A percentile compares a stretch with the other conserved stretches of the same genome.
These are phyloP conservation scores for Heliconius erato DNA, from an alignment of 2,888 invertebrate species.

Conservation along the genomic window DNA sequence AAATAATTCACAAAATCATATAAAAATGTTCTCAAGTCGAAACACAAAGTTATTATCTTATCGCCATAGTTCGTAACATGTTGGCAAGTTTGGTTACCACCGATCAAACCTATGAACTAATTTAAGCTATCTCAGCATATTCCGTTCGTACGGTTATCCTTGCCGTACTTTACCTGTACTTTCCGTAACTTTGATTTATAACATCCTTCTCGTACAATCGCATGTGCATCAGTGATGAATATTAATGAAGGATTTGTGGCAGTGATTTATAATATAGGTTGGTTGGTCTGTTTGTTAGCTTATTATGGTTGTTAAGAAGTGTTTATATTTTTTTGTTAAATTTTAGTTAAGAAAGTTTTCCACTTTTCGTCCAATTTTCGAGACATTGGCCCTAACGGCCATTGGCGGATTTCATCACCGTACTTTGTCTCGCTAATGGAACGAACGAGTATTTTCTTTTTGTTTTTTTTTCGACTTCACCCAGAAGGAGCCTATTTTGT, in stretches of 20 bases:
- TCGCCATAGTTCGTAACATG: constrained; percentile 59
- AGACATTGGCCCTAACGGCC: no score
- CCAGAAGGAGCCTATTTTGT: no score
- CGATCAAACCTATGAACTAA: constrained; percentile 63
- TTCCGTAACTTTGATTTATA: constrained; percentile 45
- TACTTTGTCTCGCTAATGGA: no score
- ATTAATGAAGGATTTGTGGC: constrained; percentile 40
- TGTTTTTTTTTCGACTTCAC: no score
- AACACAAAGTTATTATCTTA: constrained; percentile 46
- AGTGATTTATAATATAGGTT: constrained; percentile 25
- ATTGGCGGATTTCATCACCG: no score
- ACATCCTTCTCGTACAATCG: constrained; percentile 36
- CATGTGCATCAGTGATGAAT: constrained; percentile 44
- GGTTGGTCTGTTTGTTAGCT: background rate
- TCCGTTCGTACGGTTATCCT: constrained; percentile 48
- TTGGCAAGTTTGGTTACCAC: constrained; percentile 59
- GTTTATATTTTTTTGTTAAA: background rate
- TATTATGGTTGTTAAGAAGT: background rate
- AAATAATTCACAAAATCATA: constrained; percentile 9
- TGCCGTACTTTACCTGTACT: background rate
- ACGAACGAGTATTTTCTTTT: no score
- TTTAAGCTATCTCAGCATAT: constrained; percentile 56
- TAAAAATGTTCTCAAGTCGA: constrained; percentile 40
- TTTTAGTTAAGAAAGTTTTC: no score
- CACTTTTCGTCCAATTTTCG: no score